A percentile compares a stretch with the other conserved stretches of the same genome.
phyloP scores from a whole-genome alignment of 2,113 vertebrate species.

The Melanotaenia duboulayi region DNA sequence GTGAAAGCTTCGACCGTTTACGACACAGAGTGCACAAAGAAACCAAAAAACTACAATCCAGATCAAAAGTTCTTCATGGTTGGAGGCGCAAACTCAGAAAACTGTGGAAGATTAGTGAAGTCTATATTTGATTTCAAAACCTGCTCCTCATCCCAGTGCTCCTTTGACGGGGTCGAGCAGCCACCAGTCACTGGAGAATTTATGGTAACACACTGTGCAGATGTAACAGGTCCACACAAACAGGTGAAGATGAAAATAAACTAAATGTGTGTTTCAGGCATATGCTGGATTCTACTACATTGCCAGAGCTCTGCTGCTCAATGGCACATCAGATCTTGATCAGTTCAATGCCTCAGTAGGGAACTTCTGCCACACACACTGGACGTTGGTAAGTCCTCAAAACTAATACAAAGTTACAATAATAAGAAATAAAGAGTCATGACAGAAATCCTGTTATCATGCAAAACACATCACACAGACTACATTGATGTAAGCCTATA shows the following conservation, averaged over 20 bases:
- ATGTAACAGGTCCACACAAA: background rate
- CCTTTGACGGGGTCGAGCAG: slow-evolving; percentile 86
- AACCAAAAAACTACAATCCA: slow-evolving; percentile 73
- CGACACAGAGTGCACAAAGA: slow-evolving; percentile 85
- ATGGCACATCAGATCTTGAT: slow-evolving; percentile 78
- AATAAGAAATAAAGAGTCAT: background rate
- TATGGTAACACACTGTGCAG: slow-evolving; percentile 83
- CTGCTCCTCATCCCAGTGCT: slow-evolving; percentile 83
- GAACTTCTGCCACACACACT: slow-evolving; percentile 85
- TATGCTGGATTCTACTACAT: slow-evolving; percentile 93
- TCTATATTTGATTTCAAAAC: slow-evolving; percentile 85
- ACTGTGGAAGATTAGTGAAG: slow-evolving; percentile 83
- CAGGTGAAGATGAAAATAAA: background rate
- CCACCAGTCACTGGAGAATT: slow-evolving; percentile 87
- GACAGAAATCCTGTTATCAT: background rate
- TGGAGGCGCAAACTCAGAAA: slow-evolving; percentile 81
- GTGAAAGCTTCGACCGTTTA: slow-evolving; percentile 78
- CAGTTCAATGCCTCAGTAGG: slow-evolving; percentile 81
- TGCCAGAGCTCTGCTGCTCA: slow-evolving; percentile 81
- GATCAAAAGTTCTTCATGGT: slow-evolving; percentile 71
- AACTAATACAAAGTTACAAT: background rate
- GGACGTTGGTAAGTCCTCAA: slow-evolving; percentile 73
- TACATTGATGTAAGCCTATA: too few species aligned
- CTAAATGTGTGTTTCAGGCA: slow-evolving; percentile 79
- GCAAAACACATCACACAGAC: rapidly evolving